A percentile compares a stretch with the other conserved stretches of the same genome.
Evolutionary conservation across 2,888 invertebrate genomes (phyloP).

Genomic region (Anagyrus pseudococci): DNA sequence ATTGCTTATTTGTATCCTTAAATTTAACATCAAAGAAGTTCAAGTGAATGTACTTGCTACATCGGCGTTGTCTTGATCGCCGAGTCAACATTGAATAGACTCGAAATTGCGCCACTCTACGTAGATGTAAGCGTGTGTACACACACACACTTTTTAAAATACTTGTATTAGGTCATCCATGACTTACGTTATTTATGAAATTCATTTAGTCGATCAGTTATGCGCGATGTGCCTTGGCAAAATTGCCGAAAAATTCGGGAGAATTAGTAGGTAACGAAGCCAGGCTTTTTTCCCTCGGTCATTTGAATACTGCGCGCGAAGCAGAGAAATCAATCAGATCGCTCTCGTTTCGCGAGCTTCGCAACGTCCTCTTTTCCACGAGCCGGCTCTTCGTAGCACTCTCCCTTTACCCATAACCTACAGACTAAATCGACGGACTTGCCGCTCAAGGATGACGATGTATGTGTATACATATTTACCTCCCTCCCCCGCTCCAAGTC

Average conservation of each 20-base stretch:
- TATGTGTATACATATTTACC: too few relatives aligned
- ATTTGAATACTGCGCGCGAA: neutral
- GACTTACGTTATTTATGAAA: too few relatives aligned
- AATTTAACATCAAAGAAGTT: slow-evolving; percentile 24
- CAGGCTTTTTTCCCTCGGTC: too few relatives aligned
- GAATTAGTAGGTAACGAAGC: too few relatives aligned
- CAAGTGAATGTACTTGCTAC: slow-evolving; percentile 26
- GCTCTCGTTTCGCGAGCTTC: neutral
- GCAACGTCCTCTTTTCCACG: neutral
- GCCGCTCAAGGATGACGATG: slow-evolving; percentile 30
- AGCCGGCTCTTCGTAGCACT: neutral
- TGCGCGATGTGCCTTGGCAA: too few relatives aligned
- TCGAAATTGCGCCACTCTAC: slow-evolving; percentile 17
- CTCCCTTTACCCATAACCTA: neutral
- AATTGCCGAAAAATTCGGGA: too few relatives aligned
- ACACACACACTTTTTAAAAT: too few relatives aligned
- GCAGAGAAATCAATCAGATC: neutral
- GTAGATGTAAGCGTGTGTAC: too few relatives aligned
- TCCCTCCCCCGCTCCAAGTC: neutral
- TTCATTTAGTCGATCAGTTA: too few relatives aligned
- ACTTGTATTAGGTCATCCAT: too few relatives aligned
- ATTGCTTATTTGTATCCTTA: slow-evolving; percentile 1
- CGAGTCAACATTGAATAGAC: slow-evolving; percentile 9
- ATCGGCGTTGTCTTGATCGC: slow-evolving; percentile 13
- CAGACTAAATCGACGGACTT: slow-evolving; percentile 35